phyloP scores from a whole-genome alignment of 2,888 invertebrate genomes.

The Platynereis dumerilii region DNA sequence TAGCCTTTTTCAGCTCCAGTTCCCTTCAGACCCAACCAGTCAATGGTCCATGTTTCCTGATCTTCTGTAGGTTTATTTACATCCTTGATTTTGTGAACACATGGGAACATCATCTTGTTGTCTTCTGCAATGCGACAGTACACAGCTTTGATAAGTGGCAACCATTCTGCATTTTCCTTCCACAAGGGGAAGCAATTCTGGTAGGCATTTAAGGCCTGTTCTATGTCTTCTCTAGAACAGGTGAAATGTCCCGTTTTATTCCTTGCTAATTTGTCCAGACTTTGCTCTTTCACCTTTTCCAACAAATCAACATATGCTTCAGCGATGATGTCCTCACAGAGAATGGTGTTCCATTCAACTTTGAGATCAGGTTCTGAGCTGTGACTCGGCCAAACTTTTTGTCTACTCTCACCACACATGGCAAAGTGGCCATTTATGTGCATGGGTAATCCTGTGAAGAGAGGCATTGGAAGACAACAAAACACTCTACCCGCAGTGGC shows the following conservation, averaged over 20 bases:
- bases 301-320: conserved; percentile 40
- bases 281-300: conserved; percentile 22
- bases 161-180: conserved; percentile 24
- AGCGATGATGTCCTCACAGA: conserved; percentile 42
- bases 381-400: conserved; percentile 40
- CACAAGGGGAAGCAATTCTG: conserved; percentile 30
- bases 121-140: conserved; percentile 12
- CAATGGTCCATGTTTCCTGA: conserved; percentile 27
- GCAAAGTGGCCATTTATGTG: conserved; percentile 56
- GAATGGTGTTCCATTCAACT: conserved; percentile 45
- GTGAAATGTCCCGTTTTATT: conserved; percentile 19
- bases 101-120: too few species aligned
- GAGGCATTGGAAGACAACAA: conserved; percentile 38
- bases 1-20: conserved; percentile 32
- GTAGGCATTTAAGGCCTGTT: conserved; percentile 28
- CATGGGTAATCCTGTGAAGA: conserved; percentile 44
- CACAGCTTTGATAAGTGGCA: conserved; percentile 28
- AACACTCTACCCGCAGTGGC: conserved; percentile 25
- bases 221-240: conserved; percentile 26
- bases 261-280: background rate
- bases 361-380: conserved; percentile 25
- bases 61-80: too few species aligned
- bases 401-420: conserved; percentile 43
- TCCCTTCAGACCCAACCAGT: conserved; percentile 36
- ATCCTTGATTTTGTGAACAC: too few species aligned